Evolutionary conservation across 1,140 invertebrate genomes (phyloP).

Genomic region (Drosophila punjabiensis): DNA sequence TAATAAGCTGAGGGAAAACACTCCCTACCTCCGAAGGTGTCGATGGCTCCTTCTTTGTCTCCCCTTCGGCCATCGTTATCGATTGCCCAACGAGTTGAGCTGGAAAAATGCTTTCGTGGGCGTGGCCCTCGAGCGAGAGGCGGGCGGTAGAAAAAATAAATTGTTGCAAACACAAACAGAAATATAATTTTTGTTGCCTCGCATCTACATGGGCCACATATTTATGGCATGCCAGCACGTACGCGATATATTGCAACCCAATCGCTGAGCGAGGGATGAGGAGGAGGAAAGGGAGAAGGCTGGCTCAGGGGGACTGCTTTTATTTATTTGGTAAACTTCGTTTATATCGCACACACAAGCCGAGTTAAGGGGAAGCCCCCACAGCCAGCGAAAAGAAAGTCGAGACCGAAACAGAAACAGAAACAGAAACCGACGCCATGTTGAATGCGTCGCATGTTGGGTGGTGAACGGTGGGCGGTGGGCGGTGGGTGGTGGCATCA

Average conservation of each 20-base stretch:
- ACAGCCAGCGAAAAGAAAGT: constrained; percentile 28
- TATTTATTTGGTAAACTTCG: constrained; percentile 80
- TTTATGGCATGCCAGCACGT: constrained; percentile 84
- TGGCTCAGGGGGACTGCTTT: constrained; percentile 38
- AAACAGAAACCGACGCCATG: constrained; percentile 63
- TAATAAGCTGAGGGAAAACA: constrained; percentile 33
- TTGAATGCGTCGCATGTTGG: constrained; percentile 60
- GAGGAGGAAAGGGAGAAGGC: not conserved
- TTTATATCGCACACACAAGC: constrained; percentile 71
- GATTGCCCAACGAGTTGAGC: constrained; percentile 45
- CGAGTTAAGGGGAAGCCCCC: constrained; percentile 24
- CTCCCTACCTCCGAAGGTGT: not conserved
- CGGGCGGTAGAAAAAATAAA: constrained; percentile 59
- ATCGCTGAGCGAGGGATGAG: constrained; percentile 37
- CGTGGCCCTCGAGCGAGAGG: constrained; percentile 7
- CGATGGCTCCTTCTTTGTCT: constrained; percentile 46
- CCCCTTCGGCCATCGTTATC: constrained; percentile 20
- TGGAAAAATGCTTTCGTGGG: constrained; percentile 60
- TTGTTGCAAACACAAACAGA: constrained; percentile 83
- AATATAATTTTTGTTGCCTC: constrained; percentile 81
- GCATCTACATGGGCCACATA: constrained; percentile 64
- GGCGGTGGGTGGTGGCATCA: constrained; percentile 55
- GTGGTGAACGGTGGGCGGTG: constrained; percentile 26
- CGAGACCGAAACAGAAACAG: constrained; percentile 59
- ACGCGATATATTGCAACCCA: constrained; percentile 83